Base-by-base conservation (phyloP, 2,888 invertebrate species). In the Nemotelus nigrinus region DNA sequence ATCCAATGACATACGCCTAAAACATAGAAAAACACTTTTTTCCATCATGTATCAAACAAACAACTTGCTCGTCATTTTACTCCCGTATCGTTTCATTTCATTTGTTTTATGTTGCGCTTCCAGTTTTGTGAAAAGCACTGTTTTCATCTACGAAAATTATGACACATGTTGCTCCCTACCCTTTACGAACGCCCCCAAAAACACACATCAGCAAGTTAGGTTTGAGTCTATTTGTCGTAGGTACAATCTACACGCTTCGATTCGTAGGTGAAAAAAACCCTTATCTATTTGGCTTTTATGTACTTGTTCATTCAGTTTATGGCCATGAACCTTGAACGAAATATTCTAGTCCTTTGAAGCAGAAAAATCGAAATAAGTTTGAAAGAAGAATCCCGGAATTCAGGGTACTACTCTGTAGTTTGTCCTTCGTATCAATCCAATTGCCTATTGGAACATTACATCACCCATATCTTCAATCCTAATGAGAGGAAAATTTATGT, bases 401-500 rank as follows among this genome's bases (percentile, higher is more conserved):
- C 25, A 25, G 25, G 25, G 25, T 25, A 25, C n/a, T 44, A n/a
- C 67, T 53, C 53, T 58, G n/a, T 45, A 44, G 45, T 58, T 57
- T 25, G 58, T 72, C 60, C 47, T 60, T 74, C 74, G 48, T 63
- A 74, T 74, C 74, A 74, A 74, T 74, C 74, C 60, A 50, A 74
- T 74, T 74, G 74, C 60, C 74, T 60, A 74, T 74, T 74, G 74
- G 63, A 74, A 74, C 74, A 60, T 74, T 74, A 74, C 74, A 48
- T 74, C 74, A 74, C 50, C 74, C 74, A 74, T 74, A 74, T 60
- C 74, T 74, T 74, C 74, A 74, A 74, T 74, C 63, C 74, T 74
- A 74, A 74, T 74, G 74, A 74, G 74, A 74, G 48, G 63, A 74
- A 74, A 74, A 74, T 74, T 74, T 74, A 74, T 74, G 74, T 74